Evolutionary conservation across 1,140 invertebrate species (phyloP).

Genomic region (Bactericera cockerelli): DNA sequence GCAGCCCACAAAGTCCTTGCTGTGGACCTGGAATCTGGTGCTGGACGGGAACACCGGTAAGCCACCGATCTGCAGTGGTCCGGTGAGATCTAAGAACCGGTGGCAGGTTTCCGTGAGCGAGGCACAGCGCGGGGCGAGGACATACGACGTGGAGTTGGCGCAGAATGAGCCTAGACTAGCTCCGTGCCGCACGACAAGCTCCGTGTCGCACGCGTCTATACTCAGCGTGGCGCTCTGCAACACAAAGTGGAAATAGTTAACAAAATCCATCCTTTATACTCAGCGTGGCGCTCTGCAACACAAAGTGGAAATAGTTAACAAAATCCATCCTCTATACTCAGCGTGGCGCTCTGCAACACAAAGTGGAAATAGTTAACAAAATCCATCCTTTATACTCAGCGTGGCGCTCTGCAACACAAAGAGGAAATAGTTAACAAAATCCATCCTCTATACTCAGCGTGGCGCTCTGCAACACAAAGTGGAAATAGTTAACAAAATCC

Average conservation of each 20-base stretch:
- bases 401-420: too few relatives aligned
- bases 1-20: conserved; percentile 77
- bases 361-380: too few relatives aligned
- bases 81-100: conserved; percentile 86
- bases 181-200: conserved; percentile 60
- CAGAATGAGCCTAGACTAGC: conserved; percentile 59
- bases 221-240: conserved; percentile 65
- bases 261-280: too few relatives aligned
- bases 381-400: too few relatives aligned
- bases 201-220: conserved; percentile 81
- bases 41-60: conserved; percentile 64
- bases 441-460: too few relatives aligned
- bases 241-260: conserved; percentile 15
- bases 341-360: too few relatives aligned
- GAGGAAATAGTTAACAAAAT: too few relatives aligned
- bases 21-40: conserved; percentile 55
- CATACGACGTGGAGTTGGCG: conserved; percentile 55
- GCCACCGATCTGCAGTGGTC: conserved; percentile 87
- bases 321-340: too few relatives aligned
- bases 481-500: too few relatives aligned
- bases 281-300: too few relatives aligned
- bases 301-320: too few relatives aligned
- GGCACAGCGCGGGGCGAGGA: conserved; percentile 55
- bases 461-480: too few relatives aligned
- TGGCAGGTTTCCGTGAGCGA: conserved; percentile 84